Base-by-base conservation (phyloP, 1,140 invertebrate genomes). In the Eupristina koningsbergeri region DNA sequence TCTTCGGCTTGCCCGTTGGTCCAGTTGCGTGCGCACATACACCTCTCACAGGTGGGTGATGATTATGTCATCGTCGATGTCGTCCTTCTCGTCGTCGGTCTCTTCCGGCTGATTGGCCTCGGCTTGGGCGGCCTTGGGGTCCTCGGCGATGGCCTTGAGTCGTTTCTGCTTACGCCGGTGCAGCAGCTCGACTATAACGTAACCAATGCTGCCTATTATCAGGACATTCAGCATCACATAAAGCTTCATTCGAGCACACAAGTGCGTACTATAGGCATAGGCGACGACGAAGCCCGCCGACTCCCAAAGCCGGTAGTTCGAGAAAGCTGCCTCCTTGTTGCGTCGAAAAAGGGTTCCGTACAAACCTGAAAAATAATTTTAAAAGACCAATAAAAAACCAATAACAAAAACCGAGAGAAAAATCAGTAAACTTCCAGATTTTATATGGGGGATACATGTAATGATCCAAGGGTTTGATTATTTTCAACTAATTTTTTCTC, bases 321-420 rank as follows among this genome's bases (percentile, higher is more conserved):
- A 98, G 93, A 99, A 99, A 0, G 98, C 98, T 0, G 98, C 97
- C 91, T 99, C 98, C 89, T 98, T 97, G 91, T 98, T 97, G 58
- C 97, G 94, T 79, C 97, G 93, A 93, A 98, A 99, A 29, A 98
- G 93, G 13, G 98, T 97, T 45, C 98, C 97, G 89, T 99, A 98
- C 39, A 98, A 94, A 89, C 97, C 97, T 98, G 93, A 0, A 93
- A 92, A 88, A 58, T 45, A 45, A 63, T 45, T n/a, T n/a, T n/a
- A n/a, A n/a, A n/a, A n/a, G n/a, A n/a, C n/a, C n/a, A n/a, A n/a
- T n/a, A n/a, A n/a, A n/a, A n/a, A n/a, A n/a, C n/a, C n/a, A n/a
- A n/a, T n/a, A n/a, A n/a, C n/a, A n/a, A n/a, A n/a, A n/a, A n/a
- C n/a, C n/a, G n/a, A n/a, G n/a, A n/a, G n/a, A n/a, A n/a, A n/a